A percentile compares a stretch with the other conserved stretches of the same genome.
Evolutionary conservation across 2,797 vertebrate genomes (phyloP).

Genomic region (Siniperca obscura): DNA sequence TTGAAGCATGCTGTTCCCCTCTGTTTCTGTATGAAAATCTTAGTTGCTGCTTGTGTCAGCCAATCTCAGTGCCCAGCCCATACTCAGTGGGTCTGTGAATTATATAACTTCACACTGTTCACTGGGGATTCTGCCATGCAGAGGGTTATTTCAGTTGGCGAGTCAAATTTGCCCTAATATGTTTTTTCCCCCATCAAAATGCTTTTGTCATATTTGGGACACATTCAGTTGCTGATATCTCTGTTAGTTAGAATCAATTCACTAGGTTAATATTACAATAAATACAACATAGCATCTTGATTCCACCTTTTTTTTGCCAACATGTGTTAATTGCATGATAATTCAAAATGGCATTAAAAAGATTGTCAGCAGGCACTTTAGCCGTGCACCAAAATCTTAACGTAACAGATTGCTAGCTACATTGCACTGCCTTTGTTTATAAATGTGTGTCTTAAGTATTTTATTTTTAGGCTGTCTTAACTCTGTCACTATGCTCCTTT

Average conservation of each 20-base stretch:
- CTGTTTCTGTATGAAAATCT: constrained; percentile 49
- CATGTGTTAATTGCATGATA: background rate
- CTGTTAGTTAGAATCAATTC: constrained; percentile 36
- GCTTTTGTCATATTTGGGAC: constrained; percentile 74
- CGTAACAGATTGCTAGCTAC: constrained; percentile 48
- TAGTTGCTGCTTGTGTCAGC: constrained; percentile 74
- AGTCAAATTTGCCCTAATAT: constrained; percentile 75
- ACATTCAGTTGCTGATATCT: constrained; percentile 53
- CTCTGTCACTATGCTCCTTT: constrained; percentile 49
- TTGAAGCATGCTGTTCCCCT: constrained; percentile 41
- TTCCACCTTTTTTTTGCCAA: constrained; percentile 41
- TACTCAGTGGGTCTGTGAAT: constrained; percentile 66
- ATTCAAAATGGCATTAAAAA: constrained; percentile 21
- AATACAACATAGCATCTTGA: constrained; percentile 28
- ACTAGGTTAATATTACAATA: constrained; percentile 29
- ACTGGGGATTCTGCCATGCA: constrained; percentile 74
- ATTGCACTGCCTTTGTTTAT: constrained; percentile 44
- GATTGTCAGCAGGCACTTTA: constrained; percentile 30
- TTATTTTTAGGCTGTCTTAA: constrained; percentile 74
- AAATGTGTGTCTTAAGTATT: constrained; percentile 64
- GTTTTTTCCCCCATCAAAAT: constrained; percentile 54
- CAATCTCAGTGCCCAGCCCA: constrained; percentile 68
- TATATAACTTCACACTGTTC: constrained; percentile 81
- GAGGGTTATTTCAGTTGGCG: constrained; percentile 76
- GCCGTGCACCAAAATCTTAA: constrained; percentile 39